These are phyloP conservation scores for Leistus spinibarbis DNA, from an alignment of 2,888 invertebrate genomes.

Conservation along the genomic window DNA sequence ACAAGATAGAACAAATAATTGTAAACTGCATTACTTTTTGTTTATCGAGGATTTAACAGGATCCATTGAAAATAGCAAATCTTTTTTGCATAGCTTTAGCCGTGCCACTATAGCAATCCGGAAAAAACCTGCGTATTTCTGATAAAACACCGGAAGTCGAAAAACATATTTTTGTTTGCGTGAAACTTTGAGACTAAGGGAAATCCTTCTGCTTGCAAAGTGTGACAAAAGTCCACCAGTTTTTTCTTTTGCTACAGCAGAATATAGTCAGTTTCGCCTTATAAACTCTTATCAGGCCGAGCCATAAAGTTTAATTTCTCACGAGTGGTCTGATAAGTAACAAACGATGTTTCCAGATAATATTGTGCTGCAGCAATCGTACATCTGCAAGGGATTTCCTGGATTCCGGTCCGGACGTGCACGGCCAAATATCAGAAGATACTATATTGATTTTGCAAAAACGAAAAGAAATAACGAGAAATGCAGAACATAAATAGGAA, in stretches of 20 bases:
- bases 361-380: conserved; percentile 12
- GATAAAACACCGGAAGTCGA: conserved; percentile 17
- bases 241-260: conserved; percentile 25
- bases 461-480: not conserved
- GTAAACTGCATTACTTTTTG: not conserved
- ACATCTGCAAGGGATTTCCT: conserved; percentile 18
- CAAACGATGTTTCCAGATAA: conserved; percentile 17
- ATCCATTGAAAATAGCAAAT: not conserved
- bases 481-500: not conserved
- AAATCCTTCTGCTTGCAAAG: not conserved
- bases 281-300: conserved; percentile 28
- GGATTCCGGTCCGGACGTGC: conserved; percentile 16
- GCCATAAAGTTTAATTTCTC: conserved; percentile 34
- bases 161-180: conserved; percentile 30
- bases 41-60: not conserved
- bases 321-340: conserved; percentile 31
- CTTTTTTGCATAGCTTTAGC: not conserved
- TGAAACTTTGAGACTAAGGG: conserved; percentile 11
- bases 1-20: too few species aligned
- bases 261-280: conserved; percentile 18
- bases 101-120: not conserved
- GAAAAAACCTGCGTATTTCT: not conserved
- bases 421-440: conserved; percentile 2
- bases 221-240: conserved; percentile 9
- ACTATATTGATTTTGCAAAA: conserved; percentile 2